Evolutionary conservation across 2,888 invertebrate species (phyloP).

Genomic region (Cosmopolites sordidus): DNA sequence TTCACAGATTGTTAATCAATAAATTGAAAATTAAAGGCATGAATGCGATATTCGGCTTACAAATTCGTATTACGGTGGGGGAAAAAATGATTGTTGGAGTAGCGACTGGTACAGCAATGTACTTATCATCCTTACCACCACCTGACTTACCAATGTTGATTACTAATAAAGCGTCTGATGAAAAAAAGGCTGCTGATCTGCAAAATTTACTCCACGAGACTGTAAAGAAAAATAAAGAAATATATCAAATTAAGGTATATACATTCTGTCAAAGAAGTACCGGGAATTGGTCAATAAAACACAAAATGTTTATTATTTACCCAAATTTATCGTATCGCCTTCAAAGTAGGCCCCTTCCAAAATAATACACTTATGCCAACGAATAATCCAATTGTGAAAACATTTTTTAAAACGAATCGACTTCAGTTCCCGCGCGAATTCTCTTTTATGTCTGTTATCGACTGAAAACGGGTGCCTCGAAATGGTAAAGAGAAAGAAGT

Average conservation of each 20-base stretch:
- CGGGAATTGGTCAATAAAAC: too few relatives aligned
- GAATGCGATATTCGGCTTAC: conserved; percentile 88
- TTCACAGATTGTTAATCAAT: conserved; percentile 85
- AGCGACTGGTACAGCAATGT: conserved; percentile 84
- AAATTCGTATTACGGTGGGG: conserved; percentile 68
- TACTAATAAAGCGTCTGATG: conserved; percentile 61
- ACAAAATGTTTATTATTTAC: too few relatives aligned
- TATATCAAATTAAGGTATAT: conserved; percentile 51
- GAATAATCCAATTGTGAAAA: too few relatives aligned
- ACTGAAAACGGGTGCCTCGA: too few relatives aligned
- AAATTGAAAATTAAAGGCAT: conserved; percentile 91
- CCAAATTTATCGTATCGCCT: too few relatives aligned
- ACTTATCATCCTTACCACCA: conserved; percentile 71
- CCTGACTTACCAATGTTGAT: conserved; percentile 69
- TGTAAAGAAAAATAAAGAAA: conserved; percentile 67
- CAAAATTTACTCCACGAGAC: conserved; percentile 67
- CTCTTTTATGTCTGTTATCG: too few relatives aligned
- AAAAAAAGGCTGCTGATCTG: conserved; percentile 62
- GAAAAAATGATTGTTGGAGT: conserved; percentile 84
- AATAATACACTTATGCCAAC: too few relatives aligned
- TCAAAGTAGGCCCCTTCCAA: too few relatives aligned
- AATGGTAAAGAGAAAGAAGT: too few relatives aligned
- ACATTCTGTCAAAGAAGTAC: not conserved
- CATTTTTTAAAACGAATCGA: not conserved
- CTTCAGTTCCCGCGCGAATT: too few relatives aligned